Conservation (phyloP, 2,797 vertebrate species). For the Coregonus ussuriensis region DNA sequence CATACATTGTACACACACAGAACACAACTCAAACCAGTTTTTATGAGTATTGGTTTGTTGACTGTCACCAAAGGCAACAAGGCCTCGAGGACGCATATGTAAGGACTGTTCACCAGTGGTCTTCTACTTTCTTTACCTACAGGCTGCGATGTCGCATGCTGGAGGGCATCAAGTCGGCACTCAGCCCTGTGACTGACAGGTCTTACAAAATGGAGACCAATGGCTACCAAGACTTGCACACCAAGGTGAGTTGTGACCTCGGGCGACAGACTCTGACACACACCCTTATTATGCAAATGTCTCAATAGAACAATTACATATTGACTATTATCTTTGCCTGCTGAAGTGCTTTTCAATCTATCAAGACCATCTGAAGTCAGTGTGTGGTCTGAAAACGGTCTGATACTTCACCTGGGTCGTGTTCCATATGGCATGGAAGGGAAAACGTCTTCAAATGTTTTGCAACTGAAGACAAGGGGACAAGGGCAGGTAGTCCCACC, state of each 20-base stretch:
- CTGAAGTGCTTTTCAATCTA: too few relatives aligned
- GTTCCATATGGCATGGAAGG: too few relatives aligned
- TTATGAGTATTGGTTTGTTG: not conserved
- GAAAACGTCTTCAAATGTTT: too few relatives aligned
- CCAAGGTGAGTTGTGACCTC: constrained; percentile 63
- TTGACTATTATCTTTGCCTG: too few relatives aligned
- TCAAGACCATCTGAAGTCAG: not conserved
- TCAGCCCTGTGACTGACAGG: constrained; percentile 70
- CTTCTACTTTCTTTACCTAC: constrained; percentile 38
- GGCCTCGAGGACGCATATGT: not conserved
- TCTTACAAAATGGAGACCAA: constrained; percentile 63
- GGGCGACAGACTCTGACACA: too few relatives aligned
- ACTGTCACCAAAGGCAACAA: not conserved
- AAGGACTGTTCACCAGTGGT: not conserved
- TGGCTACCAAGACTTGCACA: constrained; percentile 75
- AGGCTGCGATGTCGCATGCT: constrained; percentile 85
- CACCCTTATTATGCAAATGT: too few relatives aligned
- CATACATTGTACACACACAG: not conserved
- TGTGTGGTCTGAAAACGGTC: too few relatives aligned
- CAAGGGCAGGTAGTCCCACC: not conserved
- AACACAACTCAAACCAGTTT: not conserved
- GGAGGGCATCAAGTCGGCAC: constrained; percentile 75
- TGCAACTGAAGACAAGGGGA: not conserved
- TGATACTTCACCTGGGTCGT: not conserved
- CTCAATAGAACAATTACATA: too few relatives aligned